Conservation (phyloP, 2,113 vertebrate species). For the Dicentrarchus labrax region DNA sequence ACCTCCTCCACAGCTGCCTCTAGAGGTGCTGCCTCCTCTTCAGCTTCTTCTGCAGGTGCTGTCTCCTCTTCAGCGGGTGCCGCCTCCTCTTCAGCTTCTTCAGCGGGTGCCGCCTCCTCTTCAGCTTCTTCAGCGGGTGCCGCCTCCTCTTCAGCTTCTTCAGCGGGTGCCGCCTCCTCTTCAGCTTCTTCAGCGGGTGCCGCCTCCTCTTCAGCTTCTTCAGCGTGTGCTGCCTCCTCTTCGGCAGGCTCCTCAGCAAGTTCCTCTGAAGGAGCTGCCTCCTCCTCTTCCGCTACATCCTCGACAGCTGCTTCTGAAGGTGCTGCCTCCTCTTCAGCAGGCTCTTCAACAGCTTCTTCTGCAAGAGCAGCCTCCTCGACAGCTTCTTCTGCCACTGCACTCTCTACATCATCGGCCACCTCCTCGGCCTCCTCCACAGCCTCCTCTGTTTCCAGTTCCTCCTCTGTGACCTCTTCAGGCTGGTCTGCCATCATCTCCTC, state of each 20-base stretch:
- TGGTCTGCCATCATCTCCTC: constrained; percentile 30
- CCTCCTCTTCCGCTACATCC: neutral
- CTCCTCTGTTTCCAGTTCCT: constrained; percentile 8
- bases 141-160: constrained; percentile 34
- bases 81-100: neutral
- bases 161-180: neutral
- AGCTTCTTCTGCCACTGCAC: neutral
- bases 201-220: neutral
- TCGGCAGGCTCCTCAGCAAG: constrained; percentile 9
- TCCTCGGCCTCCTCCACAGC: constrained; percentile 34
- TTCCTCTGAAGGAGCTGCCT: neutral
- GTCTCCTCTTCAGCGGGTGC: constrained; percentile 1
- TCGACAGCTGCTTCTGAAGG: neutral
- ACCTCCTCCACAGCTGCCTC: constrained; percentile 1
- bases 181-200: neutral
- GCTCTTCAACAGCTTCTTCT: constrained; percentile 1
- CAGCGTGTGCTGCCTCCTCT: neutral
- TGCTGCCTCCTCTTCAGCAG: neutral
- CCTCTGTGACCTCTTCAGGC: constrained; percentile 8
- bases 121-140: neutral
- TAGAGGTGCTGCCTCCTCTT: neutral
- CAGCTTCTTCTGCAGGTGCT: constrained; percentile 1
- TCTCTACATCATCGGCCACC: neutral
- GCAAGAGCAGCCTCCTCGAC: neutral
- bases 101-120: neutral